Conservation (phyloP, 2,113 vertebrate genomes). For the Aspiorhynchus laticeps region DNA sequence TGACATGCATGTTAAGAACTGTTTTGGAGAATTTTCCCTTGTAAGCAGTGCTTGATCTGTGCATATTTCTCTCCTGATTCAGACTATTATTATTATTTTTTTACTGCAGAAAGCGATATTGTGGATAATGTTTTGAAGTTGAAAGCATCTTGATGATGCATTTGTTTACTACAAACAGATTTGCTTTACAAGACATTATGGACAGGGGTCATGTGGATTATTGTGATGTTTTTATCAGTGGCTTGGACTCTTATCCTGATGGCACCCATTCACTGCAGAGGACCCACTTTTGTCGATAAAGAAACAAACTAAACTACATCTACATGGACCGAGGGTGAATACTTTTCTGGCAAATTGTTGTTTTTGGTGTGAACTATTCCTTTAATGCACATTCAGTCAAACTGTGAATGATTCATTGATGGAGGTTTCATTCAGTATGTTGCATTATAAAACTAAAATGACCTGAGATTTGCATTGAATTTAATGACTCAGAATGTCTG, state of each 20-base stretch:
- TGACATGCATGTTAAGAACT: too few species aligned
- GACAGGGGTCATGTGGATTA: too few species aligned
- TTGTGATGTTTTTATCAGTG: too few species aligned
- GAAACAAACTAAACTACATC: neutral
- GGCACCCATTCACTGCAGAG: too few species aligned
- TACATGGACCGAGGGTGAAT: neutral
- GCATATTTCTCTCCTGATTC: neutral
- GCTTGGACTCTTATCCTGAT: too few species aligned
- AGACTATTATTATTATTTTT: too few species aligned
- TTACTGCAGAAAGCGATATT: too few species aligned
- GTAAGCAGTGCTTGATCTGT: neutral
- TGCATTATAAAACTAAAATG: neutral
- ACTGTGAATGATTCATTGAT: neutral
- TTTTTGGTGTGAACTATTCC: neutral
- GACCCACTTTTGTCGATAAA: neutral
- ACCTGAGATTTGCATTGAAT: neutral
- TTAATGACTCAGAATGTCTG: neutral
- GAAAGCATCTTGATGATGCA: too few species aligned
- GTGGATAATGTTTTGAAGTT: too few species aligned
- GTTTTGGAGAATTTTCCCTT: neutral
- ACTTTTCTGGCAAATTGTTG: neutral
- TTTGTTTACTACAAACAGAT: too few species aligned
- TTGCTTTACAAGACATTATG: too few species aligned
- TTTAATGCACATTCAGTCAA: neutral
- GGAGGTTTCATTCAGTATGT: too few species aligned